These are phyloP conservation scores for Anguilla obscura DNA, from an alignment of 2,797 vertebrate genomes.

Conservation along the genomic window DNA sequence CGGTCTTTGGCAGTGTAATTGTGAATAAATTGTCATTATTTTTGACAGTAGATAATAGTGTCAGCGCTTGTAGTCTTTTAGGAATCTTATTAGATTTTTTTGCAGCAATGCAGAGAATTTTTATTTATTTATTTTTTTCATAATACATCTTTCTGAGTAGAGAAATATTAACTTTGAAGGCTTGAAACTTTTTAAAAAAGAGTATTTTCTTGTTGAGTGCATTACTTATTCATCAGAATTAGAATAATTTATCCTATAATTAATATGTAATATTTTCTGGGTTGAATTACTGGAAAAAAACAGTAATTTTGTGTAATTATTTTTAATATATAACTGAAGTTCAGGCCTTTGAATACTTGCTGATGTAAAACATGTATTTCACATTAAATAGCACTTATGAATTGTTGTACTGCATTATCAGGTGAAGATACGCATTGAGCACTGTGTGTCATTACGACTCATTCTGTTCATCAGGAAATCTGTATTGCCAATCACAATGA, in stretches of 20 bases:
- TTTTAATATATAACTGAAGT: not conserved
- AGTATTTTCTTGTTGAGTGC: not conserved
- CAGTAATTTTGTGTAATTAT: not conserved
- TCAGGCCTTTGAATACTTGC: not conserved
- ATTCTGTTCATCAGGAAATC: constrained; percentile 79
- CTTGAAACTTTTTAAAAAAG: not conserved
- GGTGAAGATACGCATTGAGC: not conserved
- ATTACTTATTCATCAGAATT: not conserved
- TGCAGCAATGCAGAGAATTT: not conserved
- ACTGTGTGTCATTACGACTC: not conserved
- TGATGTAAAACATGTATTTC: not conserved
- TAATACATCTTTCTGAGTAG: not conserved
- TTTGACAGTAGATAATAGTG: not conserved
- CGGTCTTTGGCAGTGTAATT: not conserved
- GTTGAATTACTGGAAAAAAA: not conserved
- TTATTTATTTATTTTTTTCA: not conserved
- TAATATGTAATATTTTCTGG: not conserved
- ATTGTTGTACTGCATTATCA: not conserved
- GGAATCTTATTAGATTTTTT: constrained; percentile 3
- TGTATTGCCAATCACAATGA: constrained; percentile 91
- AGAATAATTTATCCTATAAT: not conserved
- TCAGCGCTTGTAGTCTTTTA: not conserved
- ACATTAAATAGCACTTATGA: not conserved
- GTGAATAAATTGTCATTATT: not conserved
- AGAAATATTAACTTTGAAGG: not conserved